A percentile compares a stretch with the other conserved stretches of the same genome.
These are phyloP conservation scores for Danio tinwini DNA, from an alignment of 2,797 vertebrate genomes.

Conservation along the genomic window DNA sequence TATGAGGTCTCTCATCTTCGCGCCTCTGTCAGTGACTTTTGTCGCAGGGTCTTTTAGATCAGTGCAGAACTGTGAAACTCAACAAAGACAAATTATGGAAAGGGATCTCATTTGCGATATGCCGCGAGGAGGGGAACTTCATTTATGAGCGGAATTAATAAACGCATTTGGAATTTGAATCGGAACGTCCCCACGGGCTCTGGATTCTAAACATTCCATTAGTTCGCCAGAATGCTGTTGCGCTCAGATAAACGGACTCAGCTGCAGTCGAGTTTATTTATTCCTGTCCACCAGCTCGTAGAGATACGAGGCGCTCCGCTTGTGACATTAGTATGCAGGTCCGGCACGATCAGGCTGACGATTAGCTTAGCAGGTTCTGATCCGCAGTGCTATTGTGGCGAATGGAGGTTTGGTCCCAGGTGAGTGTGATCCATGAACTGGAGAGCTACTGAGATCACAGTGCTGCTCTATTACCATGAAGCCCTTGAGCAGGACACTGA, in stretches of 20 bases:
- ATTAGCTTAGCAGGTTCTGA: conserved; percentile 30
- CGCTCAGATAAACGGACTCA: conserved; percentile 45
- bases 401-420: conserved; percentile 28
- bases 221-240: conserved; percentile 32
- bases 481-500: conserved; percentile 30
- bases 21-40: conserved; percentile 38
- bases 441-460: conserved; percentile 35
- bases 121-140: conserved; percentile 56
- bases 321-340: conserved; percentile 40
- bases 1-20: conserved; percentile 33
- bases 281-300: conserved; percentile 43
- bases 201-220: conserved; percentile 61
- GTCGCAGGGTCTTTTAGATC: conserved; percentile 44
- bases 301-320: conserved; percentile 27
- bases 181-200: conserved; percentile 50
- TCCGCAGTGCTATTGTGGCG: conserved; percentile 18
- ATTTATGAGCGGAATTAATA: conserved; percentile 63
- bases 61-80: conserved; percentile 47
- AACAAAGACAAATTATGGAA: conserved; percentile 63
- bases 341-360: not conserved
- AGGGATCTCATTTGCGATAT: conserved; percentile 59
- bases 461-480: conserved; percentile 16
- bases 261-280: conserved; percentile 47
- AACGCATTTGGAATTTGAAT: conserved; percentile 56
- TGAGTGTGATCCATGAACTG: conserved; percentile 45